These are phyloP conservation scores for Saturnia japonica DNA, from an alignment of 2,888 invertebrate genomes.

Conservation along the genomic window DNA sequence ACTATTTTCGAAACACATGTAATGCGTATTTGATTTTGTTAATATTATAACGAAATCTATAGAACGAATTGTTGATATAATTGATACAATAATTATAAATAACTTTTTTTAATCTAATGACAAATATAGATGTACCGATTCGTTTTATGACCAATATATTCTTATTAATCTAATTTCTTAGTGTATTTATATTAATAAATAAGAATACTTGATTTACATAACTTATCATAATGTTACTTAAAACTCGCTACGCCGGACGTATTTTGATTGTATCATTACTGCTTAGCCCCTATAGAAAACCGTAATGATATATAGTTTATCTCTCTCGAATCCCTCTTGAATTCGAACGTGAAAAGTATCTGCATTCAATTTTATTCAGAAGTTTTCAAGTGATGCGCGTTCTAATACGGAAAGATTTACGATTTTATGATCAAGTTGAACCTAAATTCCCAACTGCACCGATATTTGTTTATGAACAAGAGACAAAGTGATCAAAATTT, in stretches of 20 bases:
- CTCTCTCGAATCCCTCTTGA: not conserved
- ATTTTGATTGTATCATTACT: not conserved
- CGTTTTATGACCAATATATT: not conserved
- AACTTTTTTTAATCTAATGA: not conserved
- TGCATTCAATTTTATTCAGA: not conserved
- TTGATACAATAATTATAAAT: too few relatives aligned
- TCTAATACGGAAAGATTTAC: not conserved
- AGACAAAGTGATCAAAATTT: too few relatives aligned
- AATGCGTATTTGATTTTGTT: not conserved
- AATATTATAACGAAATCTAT: not conserved
- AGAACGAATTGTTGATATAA: too few relatives aligned
- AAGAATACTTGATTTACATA: not conserved
- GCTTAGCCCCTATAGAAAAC: not conserved
- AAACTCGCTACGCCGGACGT: too few relatives aligned
- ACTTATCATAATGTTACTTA: not conserved
- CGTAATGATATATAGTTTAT: not conserved
- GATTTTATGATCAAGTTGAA: too few relatives aligned
- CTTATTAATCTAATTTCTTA: not conserved
- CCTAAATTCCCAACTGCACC: too few relatives aligned
- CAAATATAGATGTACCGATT: too few relatives aligned
- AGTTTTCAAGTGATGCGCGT: not conserved
- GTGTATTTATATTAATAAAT: not conserved
- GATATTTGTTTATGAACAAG: too few relatives aligned
- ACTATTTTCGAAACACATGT: too few relatives aligned
- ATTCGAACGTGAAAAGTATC: too few relatives aligned